Conservation (phyloP, 2,888 invertebrate genomes). For the Chrysotoxum bicinctum region DNA sequence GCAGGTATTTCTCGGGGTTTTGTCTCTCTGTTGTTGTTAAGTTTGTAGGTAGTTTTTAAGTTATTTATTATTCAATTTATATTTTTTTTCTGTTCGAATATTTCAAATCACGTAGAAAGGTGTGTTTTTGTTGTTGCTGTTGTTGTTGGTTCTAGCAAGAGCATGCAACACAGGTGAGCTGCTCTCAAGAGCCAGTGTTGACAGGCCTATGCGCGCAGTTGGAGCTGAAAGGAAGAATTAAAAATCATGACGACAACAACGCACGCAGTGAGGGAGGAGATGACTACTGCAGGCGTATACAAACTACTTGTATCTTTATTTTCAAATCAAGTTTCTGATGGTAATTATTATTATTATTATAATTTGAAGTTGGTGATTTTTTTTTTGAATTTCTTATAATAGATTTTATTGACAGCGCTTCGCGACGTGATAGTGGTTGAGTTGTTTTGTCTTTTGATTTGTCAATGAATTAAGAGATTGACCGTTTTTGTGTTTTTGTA, state of each 20-base stretch:
- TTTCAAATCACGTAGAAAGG: conserved; percentile 60
- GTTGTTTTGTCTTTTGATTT: conserved; percentile 3
- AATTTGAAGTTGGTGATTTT: conserved; percentile 16
- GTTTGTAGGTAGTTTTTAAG: conserved; percentile 52
- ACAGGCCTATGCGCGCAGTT: conserved; percentile 24
- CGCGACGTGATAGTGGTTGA: too few species aligned
- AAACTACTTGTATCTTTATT: not conserved
- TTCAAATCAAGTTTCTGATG: conserved; percentile 38
- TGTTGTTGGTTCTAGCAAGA: conserved; percentile 15
- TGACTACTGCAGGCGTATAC: not conserved
- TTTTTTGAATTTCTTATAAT: conserved; percentile 21
- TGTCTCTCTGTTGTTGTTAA: conserved; percentile 54
- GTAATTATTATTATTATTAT: conserved; percentile 23
- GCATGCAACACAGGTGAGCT: conserved; percentile 48
- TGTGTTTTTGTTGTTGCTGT: conserved; percentile 33
- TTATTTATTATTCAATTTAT: conserved; percentile 60
- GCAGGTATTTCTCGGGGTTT: conserved; percentile 56
- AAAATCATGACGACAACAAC: conserved; percentile 29
- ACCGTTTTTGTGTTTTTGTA: too few species aligned
- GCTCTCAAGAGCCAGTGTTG: conserved; percentile 36
- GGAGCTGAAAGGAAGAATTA: conserved; percentile 16
- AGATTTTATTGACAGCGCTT: conserved; percentile 8
- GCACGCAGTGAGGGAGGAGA: conserved; percentile 22
- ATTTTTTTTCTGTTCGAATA: conserved; percentile 42
- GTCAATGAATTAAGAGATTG: conserved; percentile 42